Conservation (phyloP, 2,797 vertebrate species). For the Erpetoichthys calabaricus region DNA sequence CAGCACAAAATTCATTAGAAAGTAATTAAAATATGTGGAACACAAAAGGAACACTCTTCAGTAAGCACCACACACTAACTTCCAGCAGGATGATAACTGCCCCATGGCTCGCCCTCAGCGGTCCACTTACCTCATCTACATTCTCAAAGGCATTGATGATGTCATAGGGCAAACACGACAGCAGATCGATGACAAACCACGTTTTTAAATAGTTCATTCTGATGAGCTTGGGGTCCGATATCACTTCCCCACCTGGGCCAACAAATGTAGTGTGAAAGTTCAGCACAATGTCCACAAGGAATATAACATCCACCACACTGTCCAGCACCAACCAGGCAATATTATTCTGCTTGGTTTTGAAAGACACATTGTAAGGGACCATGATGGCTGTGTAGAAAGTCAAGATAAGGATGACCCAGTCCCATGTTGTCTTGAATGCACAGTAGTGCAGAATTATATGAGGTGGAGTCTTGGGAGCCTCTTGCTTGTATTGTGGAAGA, state of each 20-base stretch:
- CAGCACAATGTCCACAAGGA: slow-evolving; percentile 91
- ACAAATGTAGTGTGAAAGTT: slow-evolving; percentile 97
- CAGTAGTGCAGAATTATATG: slow-evolving; percentile 96
- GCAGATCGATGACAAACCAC: slow-evolving; percentile 92
- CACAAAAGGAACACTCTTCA: too few relatives aligned
- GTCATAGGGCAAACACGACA: slow-evolving; percentile 93
- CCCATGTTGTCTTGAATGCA: slow-evolving; percentile 96
- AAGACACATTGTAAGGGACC: slow-evolving; percentile 93
- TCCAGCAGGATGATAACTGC: too few relatives aligned
- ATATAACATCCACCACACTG: slow-evolving; percentile 90
- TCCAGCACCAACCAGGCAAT: slow-evolving; percentile 91
- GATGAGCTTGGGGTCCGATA: slow-evolving; percentile 89
- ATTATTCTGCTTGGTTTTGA: slow-evolving; percentile 95
- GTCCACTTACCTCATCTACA: slow-evolving; percentile 74
- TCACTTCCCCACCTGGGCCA: slow-evolving; percentile 86
- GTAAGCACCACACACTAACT: too few relatives aligned
- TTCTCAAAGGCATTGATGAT: slow-evolving; percentile 98
- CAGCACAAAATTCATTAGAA: too few relatives aligned
- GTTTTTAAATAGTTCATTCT: slow-evolving; percentile 97
- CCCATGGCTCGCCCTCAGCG: too few relatives aligned
- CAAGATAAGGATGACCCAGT: slow-evolving; percentile 94
- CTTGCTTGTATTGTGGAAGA: slow-evolving; percentile 95
- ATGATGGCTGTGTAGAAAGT: slow-evolving; percentile 97
- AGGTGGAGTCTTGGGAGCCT: slow-evolving; percentile 89
- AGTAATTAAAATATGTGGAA: too few relatives aligned